Evolutionary conservation across 2,888 invertebrate genomes (phyloP).

Genomic region (Zygothrica quintamaculata): DNA sequence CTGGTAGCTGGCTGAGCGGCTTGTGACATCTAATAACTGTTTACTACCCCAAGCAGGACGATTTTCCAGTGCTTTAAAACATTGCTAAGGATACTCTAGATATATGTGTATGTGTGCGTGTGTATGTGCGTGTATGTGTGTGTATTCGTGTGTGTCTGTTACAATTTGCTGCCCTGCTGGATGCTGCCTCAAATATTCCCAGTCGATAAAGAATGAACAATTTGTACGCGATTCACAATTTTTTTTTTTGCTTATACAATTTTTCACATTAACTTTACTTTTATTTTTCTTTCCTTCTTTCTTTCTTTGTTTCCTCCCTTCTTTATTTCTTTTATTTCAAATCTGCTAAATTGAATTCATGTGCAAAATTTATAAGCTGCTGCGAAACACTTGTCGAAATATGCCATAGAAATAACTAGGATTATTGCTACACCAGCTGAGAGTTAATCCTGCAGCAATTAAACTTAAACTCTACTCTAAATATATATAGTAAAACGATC

Average conservation of each 20-base stretch:
- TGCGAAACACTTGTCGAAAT: background rate
- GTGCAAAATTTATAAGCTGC: background rate
- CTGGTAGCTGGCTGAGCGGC: conserved; percentile 3
- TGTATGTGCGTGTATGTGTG: conserved; percentile 20
- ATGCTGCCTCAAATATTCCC: conserved; percentile 42
- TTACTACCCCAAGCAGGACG: conserved; percentile 64
- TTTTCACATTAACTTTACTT: conserved; percentile 26
- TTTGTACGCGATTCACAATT: conserved; percentile 56
- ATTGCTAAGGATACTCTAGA: conserved; percentile 27
- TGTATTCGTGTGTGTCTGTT: conserved; percentile 36
- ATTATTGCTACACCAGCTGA: no score
- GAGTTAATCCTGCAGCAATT: no score
- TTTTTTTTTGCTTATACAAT: conserved; percentile 34
- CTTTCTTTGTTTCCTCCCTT: no score
- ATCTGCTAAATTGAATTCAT: conserved; percentile 16
- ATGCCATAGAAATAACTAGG: background rate
- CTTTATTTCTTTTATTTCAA: conserved; percentile 3
- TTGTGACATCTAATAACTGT: conserved; percentile 76
- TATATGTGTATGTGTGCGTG: conserved; percentile 25
- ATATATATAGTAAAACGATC: no score
- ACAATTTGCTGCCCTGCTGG: conserved; percentile 60
- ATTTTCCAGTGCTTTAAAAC: conserved; percentile 64
- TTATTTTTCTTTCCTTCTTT: conserved; percentile 18
- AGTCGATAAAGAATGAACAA: conserved; percentile 66
- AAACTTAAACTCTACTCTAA: no score